A percentile compares a stretch with the other conserved stretches of the same genome.
phyloP scores from a whole-genome alignment of 2,797 vertebrate genomes.

The Dipus sagitta region DNA sequence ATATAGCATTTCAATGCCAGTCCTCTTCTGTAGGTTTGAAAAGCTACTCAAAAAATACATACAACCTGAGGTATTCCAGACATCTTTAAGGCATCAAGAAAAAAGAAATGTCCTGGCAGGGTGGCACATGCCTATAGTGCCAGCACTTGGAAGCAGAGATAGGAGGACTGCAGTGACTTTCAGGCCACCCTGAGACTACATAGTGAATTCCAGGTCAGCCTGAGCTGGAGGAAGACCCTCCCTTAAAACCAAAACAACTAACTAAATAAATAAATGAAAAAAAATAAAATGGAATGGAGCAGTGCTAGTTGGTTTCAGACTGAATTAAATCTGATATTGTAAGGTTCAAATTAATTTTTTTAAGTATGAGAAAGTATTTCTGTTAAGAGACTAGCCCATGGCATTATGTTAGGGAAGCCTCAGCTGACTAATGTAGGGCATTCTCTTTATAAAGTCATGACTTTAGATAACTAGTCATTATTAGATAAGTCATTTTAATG shows the following conservation, averaged over 20 bases:
- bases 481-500: background rate
- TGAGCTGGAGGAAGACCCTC: too few species aligned
- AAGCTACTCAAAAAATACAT: background rate
- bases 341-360: background rate
- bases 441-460: background rate
- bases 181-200: too few species aligned
- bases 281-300: background rate
- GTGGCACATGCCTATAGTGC: too few species aligned
- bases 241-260: too few species aligned
- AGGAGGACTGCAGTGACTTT: too few species aligned
- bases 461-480: background rate
- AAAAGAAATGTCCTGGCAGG: too few species aligned
- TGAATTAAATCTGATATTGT: background rate
- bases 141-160: too few species aligned
- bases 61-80: background rate
- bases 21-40: slow-evolving; percentile 3
- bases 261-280: too few species aligned
- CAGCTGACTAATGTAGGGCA: background rate
- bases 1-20: background rate
- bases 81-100: background rate
- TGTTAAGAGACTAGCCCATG: background rate
- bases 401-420: background rate
- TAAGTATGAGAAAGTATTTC: background rate
- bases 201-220: too few species aligned
- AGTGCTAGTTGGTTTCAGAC: background rate